Conservation (phyloP, 92 coral and sea anemone genomes). For the Phenganax marumi region DNA sequence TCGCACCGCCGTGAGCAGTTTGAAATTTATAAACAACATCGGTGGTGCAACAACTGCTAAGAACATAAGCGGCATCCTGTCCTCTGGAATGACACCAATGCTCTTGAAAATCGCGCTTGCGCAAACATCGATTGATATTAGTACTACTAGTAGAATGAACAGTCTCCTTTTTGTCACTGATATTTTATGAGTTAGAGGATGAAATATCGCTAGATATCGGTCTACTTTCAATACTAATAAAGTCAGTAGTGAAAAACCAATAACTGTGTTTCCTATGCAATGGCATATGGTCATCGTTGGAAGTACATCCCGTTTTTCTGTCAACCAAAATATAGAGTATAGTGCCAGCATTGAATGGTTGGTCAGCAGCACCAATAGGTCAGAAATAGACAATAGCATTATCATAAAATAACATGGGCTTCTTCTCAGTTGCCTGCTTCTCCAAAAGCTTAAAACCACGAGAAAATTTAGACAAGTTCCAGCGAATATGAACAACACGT, state of each 20-base stretch:
- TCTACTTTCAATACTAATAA: not conserved
- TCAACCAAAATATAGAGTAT: not conserved
- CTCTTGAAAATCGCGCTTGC: not conserved
- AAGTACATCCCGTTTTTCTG: not conserved
- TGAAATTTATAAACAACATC: constrained; percentile 1
- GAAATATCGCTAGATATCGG: too few relatives aligned
- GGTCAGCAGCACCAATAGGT: not conserved
- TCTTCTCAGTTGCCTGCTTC: not conserved
- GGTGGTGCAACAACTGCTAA: not conserved
- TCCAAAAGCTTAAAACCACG: too few relatives aligned
- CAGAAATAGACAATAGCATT: constrained; percentile 1
- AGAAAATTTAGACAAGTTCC: too few relatives aligned
- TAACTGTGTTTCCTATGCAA: too few relatives aligned
- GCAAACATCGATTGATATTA: not conserved
- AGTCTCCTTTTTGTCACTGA: not conserved
- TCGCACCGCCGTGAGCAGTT: not conserved
- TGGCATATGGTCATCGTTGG: too few relatives aligned
- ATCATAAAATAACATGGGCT: not conserved
- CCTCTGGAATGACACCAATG: not conserved
- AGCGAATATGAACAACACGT: not conserved
- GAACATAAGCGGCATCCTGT: not conserved
- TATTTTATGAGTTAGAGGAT: constrained; percentile 3
- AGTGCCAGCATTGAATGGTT: not conserved
- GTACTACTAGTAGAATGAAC: not conserved
- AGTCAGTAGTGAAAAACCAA: not conserved